Evolutionary conservation across 92 coral and sea anemone species (phyloP), one percentile per base, ranked within the genome.

Genomic region (Diadumene lineata): DNA sequence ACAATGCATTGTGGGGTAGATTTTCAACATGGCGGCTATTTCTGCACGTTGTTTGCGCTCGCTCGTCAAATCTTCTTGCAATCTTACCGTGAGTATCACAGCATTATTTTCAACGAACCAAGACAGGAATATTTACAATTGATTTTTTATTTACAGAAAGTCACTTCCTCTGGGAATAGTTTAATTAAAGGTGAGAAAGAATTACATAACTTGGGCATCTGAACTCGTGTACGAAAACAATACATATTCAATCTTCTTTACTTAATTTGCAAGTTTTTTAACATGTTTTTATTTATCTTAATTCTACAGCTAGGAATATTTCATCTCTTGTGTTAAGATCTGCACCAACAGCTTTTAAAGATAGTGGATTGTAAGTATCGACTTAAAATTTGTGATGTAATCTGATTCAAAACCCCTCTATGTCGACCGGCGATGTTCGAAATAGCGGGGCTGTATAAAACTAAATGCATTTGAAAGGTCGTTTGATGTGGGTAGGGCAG

Each of bases 41-140:
- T 87, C 90, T 77, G 88, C 90, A 77, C 89, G 90, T 69, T 91
- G 97, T 87, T 73, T 91, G 81, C 69, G 97, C 23, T 78, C 97
- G 17, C 68, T 91, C 13, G 85, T 92, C 8, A 82, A 92, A 46
- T 79, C 78, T 31, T 88, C 97, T 0, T 48, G 80, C 34, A 81
- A 75, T 50, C 50, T 87, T 19, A 79, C 85, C 67, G 92, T 90
- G 56, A 77, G 92, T 68, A 33, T 9, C 10, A 11, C 3, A 58
- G 22, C 33, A 24, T 17, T 29, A 0, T 46, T 19, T 28, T 1
- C 15, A 18, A 19, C 31, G 9, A 16, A 34, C 8, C 0, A 21
- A 72, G 26, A 11, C 22, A 16, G n/a, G n/a, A 18, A 28, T 65
- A 72, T 25, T 13, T 26, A 64, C 25, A 15, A 34, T 11, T 34